Evolutionary conservation across 2,888 invertebrate genomes (phyloP), one percentile per base, ranked within the genome.

Genomic region (Axea sp.): DNA sequence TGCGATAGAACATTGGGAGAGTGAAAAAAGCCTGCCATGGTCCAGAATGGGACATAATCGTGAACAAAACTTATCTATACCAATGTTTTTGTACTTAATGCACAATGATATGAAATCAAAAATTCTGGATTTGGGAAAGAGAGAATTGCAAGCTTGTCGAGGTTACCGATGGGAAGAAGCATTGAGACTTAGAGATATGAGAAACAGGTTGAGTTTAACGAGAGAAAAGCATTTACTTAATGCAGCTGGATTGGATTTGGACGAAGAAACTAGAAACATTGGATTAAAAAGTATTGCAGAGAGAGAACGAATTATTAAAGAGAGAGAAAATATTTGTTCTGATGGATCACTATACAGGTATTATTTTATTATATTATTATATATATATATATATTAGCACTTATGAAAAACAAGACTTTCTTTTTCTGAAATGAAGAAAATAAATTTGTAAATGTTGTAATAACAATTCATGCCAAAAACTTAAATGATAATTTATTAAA

Each of bases 131-230:
- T 72, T 86, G 1, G 68, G 75, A 6, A 80, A 72, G 9, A 75
- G 84, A 6, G 86, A 87, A 24, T 22, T 65, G 19, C 79, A 80
- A 9, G 86, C 84, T 1, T 82, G 81, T 43, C 76, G 68, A 5
- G 82, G 81, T 8, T 83, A 83, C 2, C 77, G 71, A 8, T 87
- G 85, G 84, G 81, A 82, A 53, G 86, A 87, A 6, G 85, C 86
- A 0, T 45, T 87, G 3, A 78, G 86, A n/a, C 68, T 87, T 0
- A 73, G 85, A 6, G 85, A 86, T 33, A 86, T 86, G 86, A 80
- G 78, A 30, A 86, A 86, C 60, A 78, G 79, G n/a, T 28, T 87
- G 28, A 84, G 81, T 57, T 62, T 86, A 4, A 73, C 79, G 1
- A 79, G 82, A 4, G 86, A 85, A 41, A 83, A 80, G 26, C 78